Evolutionary conservation across 2,113 vertebrate genomes (phyloP), one percentile per base, ranked within the genome.

Genomic region (Xerus inauris): DNA sequence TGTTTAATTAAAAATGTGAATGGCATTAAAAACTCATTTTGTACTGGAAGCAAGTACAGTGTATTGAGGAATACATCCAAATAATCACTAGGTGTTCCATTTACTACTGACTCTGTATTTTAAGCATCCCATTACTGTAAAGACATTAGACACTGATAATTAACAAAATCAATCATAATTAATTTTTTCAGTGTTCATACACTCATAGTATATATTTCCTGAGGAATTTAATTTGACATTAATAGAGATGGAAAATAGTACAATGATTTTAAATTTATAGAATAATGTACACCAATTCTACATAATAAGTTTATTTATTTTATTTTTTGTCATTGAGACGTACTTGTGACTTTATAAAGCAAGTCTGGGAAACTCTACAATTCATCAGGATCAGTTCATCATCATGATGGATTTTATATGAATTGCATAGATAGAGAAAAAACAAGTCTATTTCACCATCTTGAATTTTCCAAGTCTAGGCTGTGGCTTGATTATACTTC

Each of bases 111-210:
- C 95, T 98, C 95, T 64, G 92, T 96, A 96, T 98, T 97, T 98
- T 97, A 98, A 98, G 93, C 93, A 97, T 94, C 95, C 96, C 97
- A 97, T 98, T 98, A 98, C 95, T 93, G 89, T 95, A 97, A 98
- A 98, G 98, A 97, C 92, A 98, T 98, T 98, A 98, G 97, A 97
- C 92, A 97, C 95, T n/a, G 94, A 97, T 98, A 98, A 98, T 98
- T 98, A 98, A 98, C 97, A 97, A 98, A 98, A 98, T 98, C 98
- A 98, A 98, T 98, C 98, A 98, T 98, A 98, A 99, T 98, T 98
- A 98, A 98, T 98, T 97, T 96, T 94, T 98, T 89, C 91, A 62
- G 30, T 86, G 94, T 97, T 98, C 98, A 93, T 82, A 96, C 73
- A 97, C 85, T 97, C 90, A 94, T 75, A 85, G 91, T 93, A 96